Evolutionary conservation across 1,140 invertebrate species (phyloP), one percentile per base, ranked within the genome.

Genomic region (Kradibia gibbosae): DNA sequence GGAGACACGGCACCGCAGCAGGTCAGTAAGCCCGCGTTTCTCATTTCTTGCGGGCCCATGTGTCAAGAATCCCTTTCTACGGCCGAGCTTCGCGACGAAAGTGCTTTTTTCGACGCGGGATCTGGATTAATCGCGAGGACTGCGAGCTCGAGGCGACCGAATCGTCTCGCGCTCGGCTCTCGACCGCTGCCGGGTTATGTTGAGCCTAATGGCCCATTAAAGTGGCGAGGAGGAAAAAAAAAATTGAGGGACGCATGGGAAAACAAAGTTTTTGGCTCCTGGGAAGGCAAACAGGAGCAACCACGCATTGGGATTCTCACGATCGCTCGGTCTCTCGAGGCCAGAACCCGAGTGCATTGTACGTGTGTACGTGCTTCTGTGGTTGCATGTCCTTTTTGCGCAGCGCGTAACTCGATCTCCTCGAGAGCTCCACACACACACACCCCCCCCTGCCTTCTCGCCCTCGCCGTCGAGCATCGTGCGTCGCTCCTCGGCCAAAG

Each of bases 341-440:
- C 67, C 36, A 13, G 17, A 31, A 53, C 15, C 39, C 53, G 31
- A 77, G 55, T 83, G 78, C 78, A 80, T 53, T 53, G 77, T 22
- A 86, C n/a, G n/a, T n/a, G n/a, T n/a, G n/a, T n/a, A n/a, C n/a
- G n/a, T n/a, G n/a, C n/a, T 85, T 82, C 82, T 85, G 85, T 80
- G 86, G 87, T 88, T 89, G 88, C 84, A 84, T 85, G 83, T 88
- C 82, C 84, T 86, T 88, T 89, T 88, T 86, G 85, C 87, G 84
- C 82, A 74, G 84, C 36, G 31, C 45, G 88, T 87, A 89, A 89
- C 86, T 83, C 81, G 87, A 88, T 85, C 87, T 85, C 85, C 85
- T 84, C 81, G 81, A 85, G 87, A 86, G 84, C 77, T 82, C 84
- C 80, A 20, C 57, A 4, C 57, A 8, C 31, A 1, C 15, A 3